Percentiles rank a stretch among this genome's conserved stretches.
phyloP scores from a whole-genome alignment of 2,888 invertebrate species.

The Caenorhabditis sp. region DNA sequence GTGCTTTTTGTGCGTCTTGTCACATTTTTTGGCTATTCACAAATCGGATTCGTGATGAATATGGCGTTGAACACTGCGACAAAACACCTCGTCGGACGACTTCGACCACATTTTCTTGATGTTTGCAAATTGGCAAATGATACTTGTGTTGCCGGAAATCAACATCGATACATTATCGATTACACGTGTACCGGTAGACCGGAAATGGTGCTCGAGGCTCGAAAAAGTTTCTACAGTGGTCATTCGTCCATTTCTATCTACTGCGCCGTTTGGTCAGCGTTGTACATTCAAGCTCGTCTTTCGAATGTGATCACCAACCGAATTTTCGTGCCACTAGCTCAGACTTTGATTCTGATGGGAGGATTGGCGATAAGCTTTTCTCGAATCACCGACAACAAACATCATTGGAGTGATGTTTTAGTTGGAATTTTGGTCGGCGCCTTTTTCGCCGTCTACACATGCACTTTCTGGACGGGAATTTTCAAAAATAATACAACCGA shows the following conservation, averaged over 20 bases:
- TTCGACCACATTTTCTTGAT: conserved; percentile 90
- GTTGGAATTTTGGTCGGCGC: conserved; percentile 77
- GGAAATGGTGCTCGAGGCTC: conserved; percentile 44
- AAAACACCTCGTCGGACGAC: conserved; percentile 88
- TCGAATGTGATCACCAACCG: conserved; percentile 24
- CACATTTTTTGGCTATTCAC: conserved; percentile 55
- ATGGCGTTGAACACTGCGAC: conserved; percentile 77
- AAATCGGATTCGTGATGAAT: conserved; percentile 53
- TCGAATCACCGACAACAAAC: conserved; percentile 92
- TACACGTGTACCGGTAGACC: conserved; percentile 50
- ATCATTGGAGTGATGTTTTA: conserved; percentile 95
- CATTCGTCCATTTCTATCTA: conserved; percentile 57
- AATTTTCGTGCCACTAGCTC: conserved; percentile 43
- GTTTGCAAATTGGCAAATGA: conserved; percentile 80
- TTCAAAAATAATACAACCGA: conserved; percentile 22
- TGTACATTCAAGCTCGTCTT: conserved; percentile 55
- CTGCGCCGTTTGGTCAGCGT: conserved; percentile 47
- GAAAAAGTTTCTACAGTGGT: conserved; percentile 60
- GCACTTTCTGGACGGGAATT: conserved; percentile 30
- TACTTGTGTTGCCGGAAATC: conserved; percentile 27
- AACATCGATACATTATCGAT: conserved; percentile 37
- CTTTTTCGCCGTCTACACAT: conserved; percentile 69
- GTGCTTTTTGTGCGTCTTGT: conserved; percentile 44
- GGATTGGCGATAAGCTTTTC: conserved; percentile 72
- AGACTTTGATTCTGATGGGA: conserved; percentile 36